These are phyloP conservation scores for Sycophila sp. DNA, from an alignment of 1,140 invertebrate species.

Conservation along the genomic window DNA sequence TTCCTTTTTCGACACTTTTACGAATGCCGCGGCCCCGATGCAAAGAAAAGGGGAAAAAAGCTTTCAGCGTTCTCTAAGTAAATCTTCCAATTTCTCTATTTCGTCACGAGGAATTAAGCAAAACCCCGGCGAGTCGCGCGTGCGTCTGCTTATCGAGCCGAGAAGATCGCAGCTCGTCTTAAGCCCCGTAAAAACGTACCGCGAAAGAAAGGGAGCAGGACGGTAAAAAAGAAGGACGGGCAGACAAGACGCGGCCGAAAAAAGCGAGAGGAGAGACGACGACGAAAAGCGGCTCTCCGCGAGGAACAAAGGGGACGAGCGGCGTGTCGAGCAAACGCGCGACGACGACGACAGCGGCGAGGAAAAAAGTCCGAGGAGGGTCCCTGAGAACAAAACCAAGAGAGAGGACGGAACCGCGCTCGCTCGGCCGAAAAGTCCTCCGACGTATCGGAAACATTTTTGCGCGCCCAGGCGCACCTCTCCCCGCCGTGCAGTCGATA, in stretches of 20 bases:
- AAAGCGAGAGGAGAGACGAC: not conserved
- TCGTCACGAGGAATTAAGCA: conserved; percentile 31
- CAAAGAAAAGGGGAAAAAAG: not conserved
- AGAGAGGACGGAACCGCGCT: too few relatives aligned
- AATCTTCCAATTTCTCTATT: conserved; percentile 33
- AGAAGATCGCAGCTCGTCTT: conserved; percentile 7
- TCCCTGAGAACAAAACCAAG: not conserved
- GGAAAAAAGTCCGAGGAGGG: conserved; percentile 2
- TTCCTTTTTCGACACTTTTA: conserved; percentile 1
- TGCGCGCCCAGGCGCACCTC: too few relatives aligned
- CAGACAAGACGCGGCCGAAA: too few relatives aligned
- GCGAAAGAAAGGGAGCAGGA: not conserved
- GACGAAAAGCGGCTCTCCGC: conserved; percentile 20
- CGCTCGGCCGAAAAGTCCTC: not conserved
- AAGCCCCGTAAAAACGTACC: conserved; percentile 6
- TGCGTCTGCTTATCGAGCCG: conserved; percentile 11
- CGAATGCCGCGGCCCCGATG: too few relatives aligned
- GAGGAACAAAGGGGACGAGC: conserved; percentile 23
- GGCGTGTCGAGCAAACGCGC: conserved; percentile 6
- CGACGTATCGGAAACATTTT: conserved; percentile 1
- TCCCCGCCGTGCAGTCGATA: too few relatives aligned
- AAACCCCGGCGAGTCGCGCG: not conserved
- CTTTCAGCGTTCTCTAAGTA: not conserved
- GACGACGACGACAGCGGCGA: conserved; percentile 8
- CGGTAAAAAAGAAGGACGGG: not conserved